phyloP scores from a whole-genome alignment of 2,113 vertebrate species.

The Callaeas wilsoni region DNA sequence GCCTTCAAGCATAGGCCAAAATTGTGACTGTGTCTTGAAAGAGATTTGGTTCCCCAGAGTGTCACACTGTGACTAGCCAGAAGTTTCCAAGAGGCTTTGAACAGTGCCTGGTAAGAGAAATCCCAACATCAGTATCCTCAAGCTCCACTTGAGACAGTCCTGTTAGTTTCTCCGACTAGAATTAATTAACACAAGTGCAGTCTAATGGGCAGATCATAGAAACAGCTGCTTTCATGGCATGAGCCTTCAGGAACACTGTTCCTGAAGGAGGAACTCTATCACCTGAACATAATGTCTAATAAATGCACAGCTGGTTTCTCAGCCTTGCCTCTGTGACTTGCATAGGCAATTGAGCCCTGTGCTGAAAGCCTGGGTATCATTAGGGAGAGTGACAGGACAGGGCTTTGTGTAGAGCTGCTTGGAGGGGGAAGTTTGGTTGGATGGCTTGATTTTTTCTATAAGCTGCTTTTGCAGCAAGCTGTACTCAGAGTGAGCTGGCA shows the following conservation, averaged over 20 bases:
- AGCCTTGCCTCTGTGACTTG: constrained; percentile 18
- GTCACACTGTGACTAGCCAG: not conserved
- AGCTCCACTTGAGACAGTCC: not conserved
- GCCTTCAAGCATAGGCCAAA: not conserved
- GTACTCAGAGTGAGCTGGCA: not conserved
- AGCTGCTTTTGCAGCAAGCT: not conserved
- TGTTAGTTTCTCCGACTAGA: not conserved
- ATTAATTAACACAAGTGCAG: constrained; percentile 18
- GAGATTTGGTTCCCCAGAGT: not conserved
- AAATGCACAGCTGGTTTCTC: constrained; percentile 34
- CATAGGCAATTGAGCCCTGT: not conserved
- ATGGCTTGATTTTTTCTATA: not conserved
- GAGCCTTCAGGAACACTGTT: constrained; percentile 22
- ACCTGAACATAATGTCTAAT: constrained; percentile 40
- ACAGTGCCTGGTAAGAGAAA: not conserved
- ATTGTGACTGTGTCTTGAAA: not conserved
- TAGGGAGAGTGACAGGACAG: not conserved
- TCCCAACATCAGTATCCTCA: not conserved
- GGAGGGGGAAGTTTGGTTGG: not conserved
- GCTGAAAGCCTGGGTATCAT: accelerated
- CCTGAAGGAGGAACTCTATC: constrained; percentile 38
- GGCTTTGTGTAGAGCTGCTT: not conserved
- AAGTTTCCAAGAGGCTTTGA: not conserved
- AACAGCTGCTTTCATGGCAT: constrained; percentile 32
- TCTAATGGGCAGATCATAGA: constrained; percentile 31